Evolutionary conservation across 2,113 vertebrate genomes (phyloP).

Genomic region (Myotis brandtii): DNA sequence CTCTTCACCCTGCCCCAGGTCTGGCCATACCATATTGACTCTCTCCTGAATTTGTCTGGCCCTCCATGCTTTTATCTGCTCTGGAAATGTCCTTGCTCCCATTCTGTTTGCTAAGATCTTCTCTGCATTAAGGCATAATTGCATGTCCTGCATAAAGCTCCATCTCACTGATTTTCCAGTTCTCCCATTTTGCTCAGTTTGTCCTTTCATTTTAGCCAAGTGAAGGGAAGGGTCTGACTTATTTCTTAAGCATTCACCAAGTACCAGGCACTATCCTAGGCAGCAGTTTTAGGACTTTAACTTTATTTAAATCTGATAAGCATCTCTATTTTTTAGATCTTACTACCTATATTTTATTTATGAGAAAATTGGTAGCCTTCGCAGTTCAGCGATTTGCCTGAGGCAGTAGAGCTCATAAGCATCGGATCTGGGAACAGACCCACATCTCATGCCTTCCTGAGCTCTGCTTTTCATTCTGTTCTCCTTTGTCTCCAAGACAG

Average conservation of each 20-base stretch:
- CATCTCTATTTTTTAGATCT: neutral
- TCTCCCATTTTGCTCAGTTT: neutral
- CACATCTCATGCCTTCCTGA: neutral
- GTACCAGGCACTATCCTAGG: neutral
- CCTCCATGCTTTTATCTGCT: neutral
- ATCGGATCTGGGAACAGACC: neutral
- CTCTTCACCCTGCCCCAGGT: neutral
- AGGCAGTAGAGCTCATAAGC: neutral
- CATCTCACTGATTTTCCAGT: neutral
- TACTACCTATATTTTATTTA: neutral
- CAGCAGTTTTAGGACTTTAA: neutral
- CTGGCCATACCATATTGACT: neutral
- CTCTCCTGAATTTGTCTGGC: neutral
- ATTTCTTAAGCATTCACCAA: neutral
- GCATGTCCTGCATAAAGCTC: too few species aligned
- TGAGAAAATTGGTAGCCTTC: neutral
- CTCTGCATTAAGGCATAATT: neutral
- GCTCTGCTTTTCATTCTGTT: neutral
- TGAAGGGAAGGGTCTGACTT: neutral
- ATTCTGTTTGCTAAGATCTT: neutral
- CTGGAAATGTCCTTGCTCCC: neutral
- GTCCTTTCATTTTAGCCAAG: neutral
- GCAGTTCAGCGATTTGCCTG: neutral
- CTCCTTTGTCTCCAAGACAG: neutral
- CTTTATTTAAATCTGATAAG: neutral